phyloP scores from a whole-genome alignment of 1,140 invertebrate species.

The Pseudomyrmex cubaensis region DNA sequence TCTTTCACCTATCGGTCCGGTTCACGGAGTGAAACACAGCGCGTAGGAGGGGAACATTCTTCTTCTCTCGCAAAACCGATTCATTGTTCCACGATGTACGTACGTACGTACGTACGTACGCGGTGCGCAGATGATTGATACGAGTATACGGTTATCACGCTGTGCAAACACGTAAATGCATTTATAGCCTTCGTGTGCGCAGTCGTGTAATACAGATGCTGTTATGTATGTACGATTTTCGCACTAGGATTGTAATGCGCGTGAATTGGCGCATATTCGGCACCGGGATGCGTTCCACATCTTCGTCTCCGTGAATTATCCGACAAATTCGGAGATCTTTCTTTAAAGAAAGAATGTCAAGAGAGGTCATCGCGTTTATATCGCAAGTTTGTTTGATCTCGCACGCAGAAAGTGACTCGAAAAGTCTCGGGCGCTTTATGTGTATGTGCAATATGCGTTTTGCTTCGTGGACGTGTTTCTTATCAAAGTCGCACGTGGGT shows the following conservation, averaged over 20 bases:
- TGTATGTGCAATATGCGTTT: not conserved
- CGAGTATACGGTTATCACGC: not conserved
- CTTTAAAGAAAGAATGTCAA: not conserved
- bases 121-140: no score
- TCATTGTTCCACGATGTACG: no score
- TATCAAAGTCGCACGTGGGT: not conserved
- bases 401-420: no score
- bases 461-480: not conserved
- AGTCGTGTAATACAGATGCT: not conserved
- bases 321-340: no score
- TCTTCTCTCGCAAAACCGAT: no score
- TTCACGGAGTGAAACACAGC: no score
- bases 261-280: not conserved
- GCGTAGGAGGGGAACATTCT: no score
- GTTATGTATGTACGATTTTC: not conserved
- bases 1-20: no score
- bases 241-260: not conserved
- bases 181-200: not conserved
- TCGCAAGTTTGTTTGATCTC: not conserved
- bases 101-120: no score
- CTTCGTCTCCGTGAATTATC: no score
- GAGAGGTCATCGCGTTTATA: not conserved
- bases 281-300: no score
- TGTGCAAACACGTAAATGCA: not conserved
- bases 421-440: not conserved